Percentiles rank a stretch among this genome's conserved stretches.
These are phyloP conservation scores for Pediacus dermestoides DNA, from an alignment of 2,888 invertebrate species.

Conservation along the genomic window DNA sequence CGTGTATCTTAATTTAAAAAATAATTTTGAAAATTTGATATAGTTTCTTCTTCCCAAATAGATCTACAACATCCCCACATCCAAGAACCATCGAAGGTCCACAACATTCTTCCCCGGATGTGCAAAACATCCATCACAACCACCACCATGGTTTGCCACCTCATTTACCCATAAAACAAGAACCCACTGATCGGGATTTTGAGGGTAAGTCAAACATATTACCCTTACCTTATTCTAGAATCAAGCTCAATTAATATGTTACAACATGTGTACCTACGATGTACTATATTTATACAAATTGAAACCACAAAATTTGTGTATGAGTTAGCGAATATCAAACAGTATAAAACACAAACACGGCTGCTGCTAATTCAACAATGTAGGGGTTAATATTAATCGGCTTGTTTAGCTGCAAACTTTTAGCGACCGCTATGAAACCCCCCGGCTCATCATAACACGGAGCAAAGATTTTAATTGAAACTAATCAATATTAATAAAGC, in stretches of 20 bases:
- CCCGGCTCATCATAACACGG: slow-evolving; percentile 25
- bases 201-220: slow-evolving; percentile 36
- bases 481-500: slow-evolving; percentile 48
- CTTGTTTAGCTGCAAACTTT: slow-evolving; percentile 43
- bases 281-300: no score
- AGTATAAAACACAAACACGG: slow-evolving; percentile 12
- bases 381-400: slow-evolving; percentile 44
- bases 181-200: slow-evolving; percentile 43
- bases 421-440: slow-evolving; percentile 32
- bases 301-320: no score
- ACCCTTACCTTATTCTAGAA: no score
- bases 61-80: slow-evolving; percentile 12
- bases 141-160: slow-evolving; percentile 17
- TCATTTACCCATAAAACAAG: slow-evolving; percentile 42
- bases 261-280: no score
- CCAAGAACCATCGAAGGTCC: slow-evolving; percentile 15
- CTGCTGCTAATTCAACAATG: slow-evolving; percentile 28
- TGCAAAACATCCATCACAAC: slow-evolving; percentile 8
- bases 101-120: slow-evolving; percentile 2
- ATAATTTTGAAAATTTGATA: no score
- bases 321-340: no score
- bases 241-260: no score
- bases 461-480: slow-evolving; percentile 45
- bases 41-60: no score
- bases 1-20: no score